A percentile compares a stretch with the other conserved stretches of the same genome.
Conservation (phyloP, 2,888 invertebrate species). For the Cremastobaeus sp. region DNA sequence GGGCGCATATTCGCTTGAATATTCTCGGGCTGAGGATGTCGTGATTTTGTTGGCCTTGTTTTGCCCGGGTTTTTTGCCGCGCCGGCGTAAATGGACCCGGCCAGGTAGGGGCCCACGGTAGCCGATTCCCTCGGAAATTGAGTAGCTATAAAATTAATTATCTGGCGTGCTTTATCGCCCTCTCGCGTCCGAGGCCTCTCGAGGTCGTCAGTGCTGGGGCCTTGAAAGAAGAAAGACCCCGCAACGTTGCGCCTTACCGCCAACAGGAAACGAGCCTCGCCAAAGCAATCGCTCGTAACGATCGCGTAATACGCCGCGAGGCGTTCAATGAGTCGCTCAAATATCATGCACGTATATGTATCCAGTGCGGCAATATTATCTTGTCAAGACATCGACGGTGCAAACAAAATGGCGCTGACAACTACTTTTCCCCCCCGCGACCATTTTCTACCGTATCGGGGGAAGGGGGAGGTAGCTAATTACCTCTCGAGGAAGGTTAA, state of each 20-base stretch:
- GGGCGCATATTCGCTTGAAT: slow-evolving; percentile 28
- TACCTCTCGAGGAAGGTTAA: slow-evolving; percentile 9
- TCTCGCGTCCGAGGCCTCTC: slow-evolving; percentile 61
- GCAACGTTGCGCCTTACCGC: slow-evolving; percentile 54
- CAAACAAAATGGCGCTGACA: slow-evolving; percentile 50
- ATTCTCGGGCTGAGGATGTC: slow-evolving; percentile 42
- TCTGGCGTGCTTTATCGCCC: slow-evolving; percentile 76
- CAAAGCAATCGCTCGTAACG: slow-evolving; percentile 61
- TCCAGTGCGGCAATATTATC: slow-evolving; percentile 52
- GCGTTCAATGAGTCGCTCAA: slow-evolving; percentile 62
- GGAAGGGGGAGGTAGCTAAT: background rate
- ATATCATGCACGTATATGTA: slow-evolving; percentile 48
- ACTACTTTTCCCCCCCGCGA: slow-evolving; percentile 9
- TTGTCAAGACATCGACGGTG: slow-evolving; percentile 46
- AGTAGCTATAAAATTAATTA: slow-evolving; percentile 79
- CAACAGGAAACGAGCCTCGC: slow-evolving; percentile 61
- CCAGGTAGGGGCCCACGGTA: slow-evolving; percentile 70
- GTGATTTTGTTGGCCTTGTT: slow-evolving; percentile 53
- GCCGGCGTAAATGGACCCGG: slow-evolving; percentile 58
- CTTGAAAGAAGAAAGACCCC: slow-evolving; percentile 60
- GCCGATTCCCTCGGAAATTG: slow-evolving; percentile 77
- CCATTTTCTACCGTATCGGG: background rate
- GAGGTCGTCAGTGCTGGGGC: slow-evolving; percentile 56
- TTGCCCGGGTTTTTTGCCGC: slow-evolving; percentile 38
- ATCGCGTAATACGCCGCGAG: slow-evolving; percentile 63